These are phyloP conservation scores for Delichon dasypus DNA, from an alignment of 2,797 vertebrate species.

Conservation along the genomic window DNA sequence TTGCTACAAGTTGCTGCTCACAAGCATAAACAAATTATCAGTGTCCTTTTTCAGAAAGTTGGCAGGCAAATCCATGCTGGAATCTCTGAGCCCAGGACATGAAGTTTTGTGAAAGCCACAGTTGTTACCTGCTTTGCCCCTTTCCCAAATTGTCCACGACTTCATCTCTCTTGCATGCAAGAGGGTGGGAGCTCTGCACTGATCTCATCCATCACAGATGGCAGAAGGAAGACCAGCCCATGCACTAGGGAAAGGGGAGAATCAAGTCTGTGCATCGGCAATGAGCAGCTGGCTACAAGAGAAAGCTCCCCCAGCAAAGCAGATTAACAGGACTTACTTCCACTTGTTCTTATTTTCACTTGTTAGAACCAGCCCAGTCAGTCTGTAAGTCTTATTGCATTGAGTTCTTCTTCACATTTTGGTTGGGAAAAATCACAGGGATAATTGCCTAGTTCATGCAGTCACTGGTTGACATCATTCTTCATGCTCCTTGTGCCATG, in stretches of 20 bases:
- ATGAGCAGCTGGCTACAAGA: background rate
- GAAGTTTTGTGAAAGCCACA: background rate
- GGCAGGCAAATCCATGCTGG: background rate
- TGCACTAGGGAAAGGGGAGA: background rate
- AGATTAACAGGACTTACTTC: background rate
- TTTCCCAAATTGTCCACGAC: background rate
- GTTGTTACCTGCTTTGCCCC: background rate
- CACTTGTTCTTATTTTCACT: background rate
- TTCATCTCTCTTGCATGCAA: background rate
- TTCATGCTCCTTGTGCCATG: background rate
- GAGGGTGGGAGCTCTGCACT: background rate
- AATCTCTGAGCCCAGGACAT: background rate
- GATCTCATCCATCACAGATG: slow-evolving; percentile 29
- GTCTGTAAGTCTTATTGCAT: background rate
- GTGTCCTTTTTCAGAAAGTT: background rate
- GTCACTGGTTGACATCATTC: slow-evolving; percentile 11
- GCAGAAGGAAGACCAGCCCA: background rate
- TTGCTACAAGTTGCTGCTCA: background rate
- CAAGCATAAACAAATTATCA: background rate
- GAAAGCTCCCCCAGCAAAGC: background rate
- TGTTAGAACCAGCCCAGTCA: background rate
- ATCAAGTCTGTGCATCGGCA: background rate
- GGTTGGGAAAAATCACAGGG: background rate
- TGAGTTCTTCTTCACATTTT: background rate
- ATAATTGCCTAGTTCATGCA: background rate